Conservation (phyloP, 2,888 invertebrate species). For the Pandemis corylana region DNA sequence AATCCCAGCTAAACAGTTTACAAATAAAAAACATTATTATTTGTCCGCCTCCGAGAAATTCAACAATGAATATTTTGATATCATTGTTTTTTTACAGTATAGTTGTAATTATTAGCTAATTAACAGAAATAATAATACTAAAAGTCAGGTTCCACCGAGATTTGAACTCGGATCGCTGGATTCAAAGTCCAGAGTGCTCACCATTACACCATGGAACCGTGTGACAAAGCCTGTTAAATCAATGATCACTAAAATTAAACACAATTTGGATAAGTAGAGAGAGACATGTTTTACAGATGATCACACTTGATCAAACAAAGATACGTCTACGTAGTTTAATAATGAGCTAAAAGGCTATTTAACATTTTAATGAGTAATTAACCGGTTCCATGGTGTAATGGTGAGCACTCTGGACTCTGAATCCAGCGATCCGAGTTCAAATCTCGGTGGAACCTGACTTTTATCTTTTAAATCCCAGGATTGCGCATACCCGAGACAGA, state of each 20-base stretch:
- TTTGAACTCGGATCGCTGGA: constrained; percentile 94
- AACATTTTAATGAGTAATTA: constrained; percentile 2
- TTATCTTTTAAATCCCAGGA: neutral
- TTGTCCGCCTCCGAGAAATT: too few relatives aligned
- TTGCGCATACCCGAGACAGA: too few relatives aligned
- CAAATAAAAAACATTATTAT: too few relatives aligned
- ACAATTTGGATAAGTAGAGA: neutral
- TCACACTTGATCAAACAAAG: constrained; percentile 1
- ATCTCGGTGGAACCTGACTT: constrained; percentile 85
- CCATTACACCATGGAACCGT: constrained; percentile 91
- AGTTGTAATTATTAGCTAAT: neutral
- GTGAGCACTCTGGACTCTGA: constrained; percentile 88
- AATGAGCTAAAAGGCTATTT: neutral
- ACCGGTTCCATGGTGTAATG: constrained; percentile 86
- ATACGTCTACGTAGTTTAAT: neutral
- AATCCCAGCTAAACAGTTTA: too few relatives aligned
- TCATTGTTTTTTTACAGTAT: too few relatives aligned
- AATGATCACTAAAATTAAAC: neutral
- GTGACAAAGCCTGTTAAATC: too few relatives aligned
- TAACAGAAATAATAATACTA: constrained; percentile 26
- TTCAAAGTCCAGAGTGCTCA: constrained; percentile 94
- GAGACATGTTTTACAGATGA: neutral
- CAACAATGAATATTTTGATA: too few relatives aligned
- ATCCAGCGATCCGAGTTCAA: constrained; percentile 88
- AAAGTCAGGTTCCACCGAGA: constrained; percentile 89